These are phyloP conservation scores for Copidosoma floridanum DNA, from an alignment of 1,140 invertebrate genomes.

Conservation along the genomic window DNA sequence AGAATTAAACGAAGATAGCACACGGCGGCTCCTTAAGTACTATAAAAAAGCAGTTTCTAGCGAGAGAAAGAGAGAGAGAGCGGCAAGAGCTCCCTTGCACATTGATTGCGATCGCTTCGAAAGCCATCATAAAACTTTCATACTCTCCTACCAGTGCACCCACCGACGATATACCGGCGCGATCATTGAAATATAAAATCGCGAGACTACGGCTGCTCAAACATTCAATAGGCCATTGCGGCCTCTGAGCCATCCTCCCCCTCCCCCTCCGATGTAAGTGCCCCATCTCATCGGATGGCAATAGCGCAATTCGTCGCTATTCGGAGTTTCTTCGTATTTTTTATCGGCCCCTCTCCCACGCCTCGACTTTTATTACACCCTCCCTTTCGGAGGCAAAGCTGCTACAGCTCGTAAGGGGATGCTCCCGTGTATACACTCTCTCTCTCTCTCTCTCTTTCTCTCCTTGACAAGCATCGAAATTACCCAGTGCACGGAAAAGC, in stretches of 20 bases:
- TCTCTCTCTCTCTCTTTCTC: no score
- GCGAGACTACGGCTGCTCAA: neutral
- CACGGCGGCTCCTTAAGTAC: neutral
- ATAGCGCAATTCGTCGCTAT: constrained; percentile 28
- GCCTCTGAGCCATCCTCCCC: neutral
- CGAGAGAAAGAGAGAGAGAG: no score
- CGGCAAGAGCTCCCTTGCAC: neutral
- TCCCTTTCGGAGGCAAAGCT: constrained; percentile 30
- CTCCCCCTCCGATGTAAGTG: neutral
- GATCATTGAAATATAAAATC: constrained; percentile 26
- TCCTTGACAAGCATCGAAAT: constrained; percentile 43
- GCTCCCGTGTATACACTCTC: no score
- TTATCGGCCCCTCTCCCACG: constrained; percentile 26
- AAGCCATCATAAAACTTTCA: neutral
- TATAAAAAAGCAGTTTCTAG: constrained; percentile 12
- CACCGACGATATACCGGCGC: neutral
- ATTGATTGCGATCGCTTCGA: constrained; percentile 12
- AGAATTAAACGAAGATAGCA: constrained; percentile 10
- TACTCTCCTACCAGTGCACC: no score
- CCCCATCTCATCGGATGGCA: neutral
- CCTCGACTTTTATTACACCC: constrained; percentile 13
- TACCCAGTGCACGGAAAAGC: constrained; percentile 41
- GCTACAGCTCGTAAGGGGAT: no score
- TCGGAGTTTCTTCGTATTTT: constrained; percentile 7
- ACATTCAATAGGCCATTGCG: constrained; percentile 1